A percentile compares a stretch with the other conserved stretches of the same genome.
These are phyloP conservation scores for Sphenopsis melanotis DNA, from an alignment of 2,797 vertebrate species.

Conservation along the genomic window DNA sequence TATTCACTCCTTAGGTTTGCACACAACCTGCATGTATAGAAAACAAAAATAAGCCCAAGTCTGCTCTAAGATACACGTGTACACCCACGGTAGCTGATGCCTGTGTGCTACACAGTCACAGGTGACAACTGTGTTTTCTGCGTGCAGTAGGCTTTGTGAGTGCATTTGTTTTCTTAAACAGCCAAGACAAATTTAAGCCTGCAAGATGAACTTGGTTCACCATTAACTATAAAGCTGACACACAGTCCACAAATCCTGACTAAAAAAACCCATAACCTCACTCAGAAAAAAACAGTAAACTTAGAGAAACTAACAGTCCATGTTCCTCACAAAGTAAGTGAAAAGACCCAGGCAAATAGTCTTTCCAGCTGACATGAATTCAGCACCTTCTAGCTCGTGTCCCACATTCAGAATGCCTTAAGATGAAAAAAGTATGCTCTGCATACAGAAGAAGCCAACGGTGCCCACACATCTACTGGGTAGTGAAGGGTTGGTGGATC, in stretches of 20 bases:
- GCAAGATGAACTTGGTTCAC: not conserved
- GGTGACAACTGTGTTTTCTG: not conserved
- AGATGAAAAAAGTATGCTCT: not conserved
- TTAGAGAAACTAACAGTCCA: not conserved
- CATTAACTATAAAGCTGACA: not conserved
- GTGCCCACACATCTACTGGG: not conserved
- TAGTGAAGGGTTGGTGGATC: not conserved
- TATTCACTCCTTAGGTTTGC: not conserved
- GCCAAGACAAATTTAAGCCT: not conserved
- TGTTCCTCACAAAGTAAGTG: not conserved
- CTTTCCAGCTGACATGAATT: not conserved
- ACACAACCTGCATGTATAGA: not conserved
- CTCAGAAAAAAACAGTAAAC: not conserved
- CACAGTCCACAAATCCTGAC: not conserved
- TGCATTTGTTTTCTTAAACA: not conserved
- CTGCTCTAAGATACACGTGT: not conserved
- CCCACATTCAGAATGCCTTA: slow-evolving; percentile 33
- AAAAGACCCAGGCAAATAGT: not conserved
- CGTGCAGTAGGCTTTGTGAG: not conserved
- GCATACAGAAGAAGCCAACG: not conserved
- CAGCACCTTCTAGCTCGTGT: not conserved
- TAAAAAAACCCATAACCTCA: not conserved
- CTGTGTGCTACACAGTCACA: not conserved
- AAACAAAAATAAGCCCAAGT: not conserved
- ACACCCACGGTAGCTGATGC: not conserved